These are phyloP conservation scores for Poecilobothrus nobilitatus DNA, from an alignment of 2,888 invertebrate genomes.

Conservation along the genomic window DNA sequence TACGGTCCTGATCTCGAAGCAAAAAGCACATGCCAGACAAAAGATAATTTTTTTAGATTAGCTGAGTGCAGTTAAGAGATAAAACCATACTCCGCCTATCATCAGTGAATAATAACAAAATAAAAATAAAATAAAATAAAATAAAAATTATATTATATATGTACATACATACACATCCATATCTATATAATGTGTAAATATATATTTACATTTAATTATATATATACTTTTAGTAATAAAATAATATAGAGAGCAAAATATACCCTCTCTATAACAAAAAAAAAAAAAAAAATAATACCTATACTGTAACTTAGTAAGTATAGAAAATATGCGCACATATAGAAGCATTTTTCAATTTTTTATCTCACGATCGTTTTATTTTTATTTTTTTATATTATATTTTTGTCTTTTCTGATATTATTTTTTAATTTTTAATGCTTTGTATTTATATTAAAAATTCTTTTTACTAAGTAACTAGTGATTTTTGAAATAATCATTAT, in stretches of 20 bases:
- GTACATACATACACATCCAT: too few relatives aligned
- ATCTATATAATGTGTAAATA: too few relatives aligned
- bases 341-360: slow-evolving; percentile 1
- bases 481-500: not conserved
- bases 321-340: not conserved
- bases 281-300: not conserved
- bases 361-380: not conserved
- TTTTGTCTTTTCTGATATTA: not conserved
- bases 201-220: not conserved
- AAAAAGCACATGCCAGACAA: slow-evolving; percentile 29
- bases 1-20: slow-evolving; percentile 8
- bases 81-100: slow-evolving; percentile 31
- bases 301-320: not conserved
- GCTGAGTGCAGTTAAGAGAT: slow-evolving; percentile 31
- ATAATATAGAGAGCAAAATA: not conserved
- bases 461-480: not conserved
- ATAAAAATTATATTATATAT: not conserved
- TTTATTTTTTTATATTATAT: not conserved
- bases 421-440: not conserved
- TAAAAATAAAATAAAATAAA: not conserved
- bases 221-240: not conserved
- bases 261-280: not conserved
- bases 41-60: slow-evolving; percentile 32
- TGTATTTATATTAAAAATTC: not conserved
- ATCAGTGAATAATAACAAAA: slow-evolving; percentile 11